Base-by-base conservation (phyloP, 2,113 vertebrate genomes). In the Solea solea region DNA sequence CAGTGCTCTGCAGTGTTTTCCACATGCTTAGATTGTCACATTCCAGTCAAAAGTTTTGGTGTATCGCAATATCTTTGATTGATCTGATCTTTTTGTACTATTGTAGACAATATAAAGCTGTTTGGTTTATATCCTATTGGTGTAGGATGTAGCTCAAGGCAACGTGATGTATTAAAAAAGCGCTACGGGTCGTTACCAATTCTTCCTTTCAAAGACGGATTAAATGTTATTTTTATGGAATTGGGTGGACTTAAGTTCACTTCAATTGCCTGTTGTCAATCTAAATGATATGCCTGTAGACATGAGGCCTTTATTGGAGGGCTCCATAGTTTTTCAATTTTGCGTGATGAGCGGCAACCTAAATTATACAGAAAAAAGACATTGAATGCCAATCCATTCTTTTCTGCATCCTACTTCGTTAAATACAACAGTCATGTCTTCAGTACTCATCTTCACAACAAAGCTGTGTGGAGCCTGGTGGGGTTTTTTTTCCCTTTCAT, bases 201-300 rank as follows among this genome's bases (percentile, higher is more conserved):
- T 80, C 82, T 85, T 69, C 65, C 58, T 85, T 83, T 69, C 81
- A 86, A 81, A 82, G 78, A 83, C 58, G 83, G 87, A 90, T 91
- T 88, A 86, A 90, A 88, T 87, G 85, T 90, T 90, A 90, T 92
- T 92, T 90, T 88, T 91, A 89, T 84, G 80, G 88, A 75, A 80
- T 64, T 61, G 77, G 72, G 84, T 74, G 76, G 87, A 85, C 65
- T 85, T 87, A 86, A 90, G 84, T 88, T 88, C 86, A 80, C 85
- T 90, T 82, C 77, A 86, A 78, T 80, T 86, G 84, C 87, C 49
- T 87, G 78, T 82, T 90, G 90, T 91, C 90, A 86, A 76, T 89
- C 84, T 78, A 75, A 87, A 92, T 86, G 76, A 89, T 76, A 82
- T 49, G 78, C 85, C 80, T n/a, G 49, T 58, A 69, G 82, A 74